Conservation (phyloP, 2,113 vertebrate species). For the Macaca nemestrina region DNA sequence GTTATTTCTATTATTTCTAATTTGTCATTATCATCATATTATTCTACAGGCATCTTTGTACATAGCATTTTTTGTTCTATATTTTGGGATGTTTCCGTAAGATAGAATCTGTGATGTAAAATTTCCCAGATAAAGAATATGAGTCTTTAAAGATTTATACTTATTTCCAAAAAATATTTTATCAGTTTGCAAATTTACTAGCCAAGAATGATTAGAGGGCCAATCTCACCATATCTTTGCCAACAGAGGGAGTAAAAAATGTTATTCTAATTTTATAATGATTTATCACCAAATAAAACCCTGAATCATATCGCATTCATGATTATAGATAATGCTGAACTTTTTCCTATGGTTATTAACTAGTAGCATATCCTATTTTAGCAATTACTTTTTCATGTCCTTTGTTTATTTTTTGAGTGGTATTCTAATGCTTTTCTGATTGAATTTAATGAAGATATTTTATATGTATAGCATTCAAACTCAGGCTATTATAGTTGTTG, state of each 20-base stretch:
- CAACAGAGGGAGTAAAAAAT: slow-evolving; percentile 7
- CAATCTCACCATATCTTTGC: slow-evolving; percentile 21
- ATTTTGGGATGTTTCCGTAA: slow-evolving; percentile 6
- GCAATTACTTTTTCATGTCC: background rate
- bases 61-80: background rate
- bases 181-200: background rate
- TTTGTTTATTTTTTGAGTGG: slow-evolving; percentile 36
- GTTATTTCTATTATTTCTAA: background rate
- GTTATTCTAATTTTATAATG: slow-evolving; percentile 35
- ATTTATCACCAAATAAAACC: background rate
- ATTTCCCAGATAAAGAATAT: background rate
- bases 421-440: slow-evolving; percentile 16
- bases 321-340: background rate
- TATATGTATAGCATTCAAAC: background rate
- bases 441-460: background rate
- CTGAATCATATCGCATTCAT: background rate
- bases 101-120: background rate
- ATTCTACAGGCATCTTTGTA: background rate
- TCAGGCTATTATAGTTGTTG: background rate
- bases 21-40: slow-evolving; percentile 26
- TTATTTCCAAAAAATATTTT: background rate
- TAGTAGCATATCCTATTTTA: background rate
- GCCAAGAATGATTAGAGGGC: background rate
- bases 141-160: background rate
- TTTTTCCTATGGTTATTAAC: background rate